Percentiles rank a stretch among this genome's conserved stretches.
phyloP scores from a whole-genome alignment of 1,140 invertebrate species.

The Rhagoletis zephyria region DNA sequence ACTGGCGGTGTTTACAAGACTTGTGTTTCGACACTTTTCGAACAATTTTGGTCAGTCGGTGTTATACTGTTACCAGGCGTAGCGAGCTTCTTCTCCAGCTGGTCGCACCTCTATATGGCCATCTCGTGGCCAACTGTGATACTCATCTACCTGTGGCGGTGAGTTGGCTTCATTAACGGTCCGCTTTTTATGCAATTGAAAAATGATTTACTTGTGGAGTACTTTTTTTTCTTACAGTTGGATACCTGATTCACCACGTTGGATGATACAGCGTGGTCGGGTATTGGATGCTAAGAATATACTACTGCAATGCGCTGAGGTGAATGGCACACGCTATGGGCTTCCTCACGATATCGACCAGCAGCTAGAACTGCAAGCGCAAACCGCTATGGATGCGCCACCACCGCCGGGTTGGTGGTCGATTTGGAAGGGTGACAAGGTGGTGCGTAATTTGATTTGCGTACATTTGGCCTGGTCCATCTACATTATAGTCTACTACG shows the following conservation, averaged over 20 bases:
- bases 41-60: constrained; percentile 74
- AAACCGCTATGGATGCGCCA: constrained; percentile 68
- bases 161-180: constrained; percentile 56
- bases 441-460: constrained; percentile 68
- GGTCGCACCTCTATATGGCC: constrained; percentile 73
- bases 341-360: constrained; percentile 71
- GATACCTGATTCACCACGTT: constrained; percentile 87
- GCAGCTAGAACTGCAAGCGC: constrained; percentile 70
- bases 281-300: constrained; percentile 83
- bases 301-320: constrained; percentile 80
- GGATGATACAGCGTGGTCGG: constrained; percentile 84
- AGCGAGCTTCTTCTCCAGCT: constrained; percentile 72
- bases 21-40: constrained; percentile 71
- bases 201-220: background rate
- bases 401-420: constrained; percentile 71
- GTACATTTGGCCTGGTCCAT: constrained; percentile 71
- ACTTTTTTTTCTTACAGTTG: constrained; percentile 61
- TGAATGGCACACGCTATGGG: constrained; percentile 73
- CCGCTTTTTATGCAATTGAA: background rate
- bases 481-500: constrained; percentile 73
- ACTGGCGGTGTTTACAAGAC: constrained; percentile 71
- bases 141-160: constrained; percentile 73
- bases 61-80: constrained; percentile 73
- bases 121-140: constrained; percentile 73
- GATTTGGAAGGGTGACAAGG: constrained; percentile 69